phyloP scores from a whole-genome alignment of 1,140 invertebrate genomes.

The Drosophila truncata region DNA sequence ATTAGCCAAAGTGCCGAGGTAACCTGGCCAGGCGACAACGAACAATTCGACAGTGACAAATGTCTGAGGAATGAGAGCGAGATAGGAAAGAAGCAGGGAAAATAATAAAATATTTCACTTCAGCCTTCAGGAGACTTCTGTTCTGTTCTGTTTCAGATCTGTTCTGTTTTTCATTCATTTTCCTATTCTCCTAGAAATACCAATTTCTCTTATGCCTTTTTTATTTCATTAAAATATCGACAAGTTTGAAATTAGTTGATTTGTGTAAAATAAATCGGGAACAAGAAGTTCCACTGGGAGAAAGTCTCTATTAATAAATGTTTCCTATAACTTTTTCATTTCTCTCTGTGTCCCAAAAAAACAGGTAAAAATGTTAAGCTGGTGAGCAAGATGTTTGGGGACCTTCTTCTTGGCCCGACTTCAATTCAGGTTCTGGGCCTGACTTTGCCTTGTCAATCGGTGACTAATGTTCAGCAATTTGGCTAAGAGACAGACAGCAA shows the following conservation, averaged over 20 bases:
- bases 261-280: conserved; percentile 55
- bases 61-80: conserved; percentile 40
- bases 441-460: conserved; percentile 76
- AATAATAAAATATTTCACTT: conserved; percentile 39
- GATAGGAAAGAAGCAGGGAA: conserved; percentile 20
- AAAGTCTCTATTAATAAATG: background rate
- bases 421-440: conserved; percentile 33
- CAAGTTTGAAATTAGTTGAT: conserved; percentile 78
- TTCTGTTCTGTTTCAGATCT: conserved; percentile 16
- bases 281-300: conserved; percentile 1
- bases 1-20: conserved; percentile 69
- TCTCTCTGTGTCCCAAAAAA: background rate
- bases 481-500: conserved; percentile 76
- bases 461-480: conserved; percentile 83
- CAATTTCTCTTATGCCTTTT: background rate
- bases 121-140: conserved; percentile 8
- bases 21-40: conserved; percentile 43
- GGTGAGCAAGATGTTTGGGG: conserved; percentile 8
- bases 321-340: background rate
- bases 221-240: conserved; percentile 73
- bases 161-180: background rate
- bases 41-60: conserved; percentile 51
- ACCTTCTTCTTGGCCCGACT: conserved; percentile 48
- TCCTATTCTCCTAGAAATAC: background rate
- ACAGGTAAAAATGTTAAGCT: conserved; percentile 35